Evolutionary conservation across 2,888 invertebrate genomes (phyloP).

Genomic region (Copidosoma aretas): DNA sequence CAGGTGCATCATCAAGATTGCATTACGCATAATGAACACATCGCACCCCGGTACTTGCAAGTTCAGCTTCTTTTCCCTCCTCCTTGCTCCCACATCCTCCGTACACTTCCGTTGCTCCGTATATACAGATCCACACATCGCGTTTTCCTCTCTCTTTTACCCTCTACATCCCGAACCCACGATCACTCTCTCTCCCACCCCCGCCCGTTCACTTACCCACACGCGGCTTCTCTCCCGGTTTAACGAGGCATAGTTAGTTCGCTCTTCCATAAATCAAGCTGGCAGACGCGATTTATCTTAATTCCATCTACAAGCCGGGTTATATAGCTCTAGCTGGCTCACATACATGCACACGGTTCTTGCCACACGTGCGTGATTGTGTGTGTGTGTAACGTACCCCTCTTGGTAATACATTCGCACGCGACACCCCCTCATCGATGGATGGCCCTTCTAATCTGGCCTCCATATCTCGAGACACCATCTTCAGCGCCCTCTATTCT

Average conservation of each 20-base stretch:
- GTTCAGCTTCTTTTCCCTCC: too few species aligned
- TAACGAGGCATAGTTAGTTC: constrained; percentile 39
- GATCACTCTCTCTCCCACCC: constrained; percentile 3
- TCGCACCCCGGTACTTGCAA: too few species aligned
- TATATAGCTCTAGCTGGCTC: constrained; percentile 15
- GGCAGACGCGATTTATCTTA: constrained; percentile 52
- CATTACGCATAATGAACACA: too few species aligned
- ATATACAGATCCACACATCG: too few species aligned
- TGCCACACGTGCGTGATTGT: constrained; percentile 27
- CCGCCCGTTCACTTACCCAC: background rate
- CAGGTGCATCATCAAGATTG: too few species aligned
- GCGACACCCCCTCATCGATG: background rate
- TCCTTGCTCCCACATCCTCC: too few species aligned
- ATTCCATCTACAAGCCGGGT: constrained; percentile 47
- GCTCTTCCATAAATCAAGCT: constrained; percentile 49
- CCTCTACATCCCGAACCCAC: too few species aligned
- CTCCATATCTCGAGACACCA: constrained; percentile 28
- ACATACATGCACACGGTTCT: constrained; percentile 28
- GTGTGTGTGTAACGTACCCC: background rate
- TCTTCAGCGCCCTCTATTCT: constrained; percentile 21
- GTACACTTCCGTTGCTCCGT: too few species aligned
- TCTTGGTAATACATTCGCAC: background rate
- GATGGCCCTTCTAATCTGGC: constrained; percentile 21
- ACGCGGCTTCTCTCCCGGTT: background rate
- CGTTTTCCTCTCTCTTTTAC: too few species aligned